phyloP scores from a whole-genome alignment of 1,140 invertebrate species.

The Wasmannia auropunctata region DNA sequence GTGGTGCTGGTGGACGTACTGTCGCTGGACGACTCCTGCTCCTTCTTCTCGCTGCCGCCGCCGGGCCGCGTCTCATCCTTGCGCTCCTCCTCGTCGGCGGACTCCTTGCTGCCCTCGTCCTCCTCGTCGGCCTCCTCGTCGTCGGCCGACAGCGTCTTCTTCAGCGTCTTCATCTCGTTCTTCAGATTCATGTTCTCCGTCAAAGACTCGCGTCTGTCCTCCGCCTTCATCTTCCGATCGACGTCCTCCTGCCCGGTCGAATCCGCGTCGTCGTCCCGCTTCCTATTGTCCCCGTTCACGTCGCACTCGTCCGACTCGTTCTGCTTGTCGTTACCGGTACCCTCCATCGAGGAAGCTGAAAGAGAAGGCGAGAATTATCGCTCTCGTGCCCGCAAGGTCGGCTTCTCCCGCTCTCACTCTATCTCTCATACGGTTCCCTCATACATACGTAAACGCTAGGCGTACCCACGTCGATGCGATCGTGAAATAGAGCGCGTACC shows the following conservation, averaged over 20 bases:
- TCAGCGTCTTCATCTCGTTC: conserved; percentile 51
- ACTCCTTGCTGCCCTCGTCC: conserved; percentile 64
- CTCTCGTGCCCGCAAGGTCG: neutral
- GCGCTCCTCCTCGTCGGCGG: conserved; percentile 67
- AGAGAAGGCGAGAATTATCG: conserved; percentile 20
- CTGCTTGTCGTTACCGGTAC: conserved; percentile 77
- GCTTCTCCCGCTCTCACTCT: neutral
- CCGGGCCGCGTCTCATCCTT: conserved; percentile 34
- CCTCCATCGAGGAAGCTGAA: conserved; percentile 81
- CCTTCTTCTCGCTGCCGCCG: conserved; percentile 69
- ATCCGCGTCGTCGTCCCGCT: conserved; percentile 38
- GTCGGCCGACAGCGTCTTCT: conserved; percentile 65
- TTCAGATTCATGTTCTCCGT: conserved; percentile 55
- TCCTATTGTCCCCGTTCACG: conserved; percentile 60
- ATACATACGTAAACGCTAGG: neutral
- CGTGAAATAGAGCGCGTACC: conserved; percentile 65
- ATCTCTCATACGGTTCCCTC: neutral
- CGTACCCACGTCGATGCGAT: conserved; percentile 51
- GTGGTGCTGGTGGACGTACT: conserved; percentile 79
- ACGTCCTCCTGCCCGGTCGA: conserved; percentile 61
- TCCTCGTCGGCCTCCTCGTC: conserved; percentile 70
- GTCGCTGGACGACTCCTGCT: conserved; percentile 78
- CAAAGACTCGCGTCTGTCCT: conserved; percentile 66
- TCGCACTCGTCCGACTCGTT: conserved; percentile 79
- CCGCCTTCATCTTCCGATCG: conserved; percentile 37